Base-by-base conservation (phyloP, 2,113 vertebrate genomes). In the Elephas maximus region DNA sequence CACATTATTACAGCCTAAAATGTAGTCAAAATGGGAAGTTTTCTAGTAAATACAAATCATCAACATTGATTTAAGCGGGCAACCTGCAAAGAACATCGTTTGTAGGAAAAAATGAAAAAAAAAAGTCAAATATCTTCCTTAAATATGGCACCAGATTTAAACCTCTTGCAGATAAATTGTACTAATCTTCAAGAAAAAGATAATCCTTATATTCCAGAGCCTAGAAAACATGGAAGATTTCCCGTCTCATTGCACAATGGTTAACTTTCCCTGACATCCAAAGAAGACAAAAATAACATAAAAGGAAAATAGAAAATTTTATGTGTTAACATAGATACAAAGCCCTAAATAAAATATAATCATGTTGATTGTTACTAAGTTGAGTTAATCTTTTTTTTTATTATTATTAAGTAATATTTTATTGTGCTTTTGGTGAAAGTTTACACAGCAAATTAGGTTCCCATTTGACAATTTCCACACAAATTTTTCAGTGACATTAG, bases 151-250 rank as follows among this genome's bases (percentile, higher is more conserved):
- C 45, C 4, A 28, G 53, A 79, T 41, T 33, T 69, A 41, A 62
- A 86, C 41, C 51, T 91, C 33, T 88, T 91, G 12, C 48, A 90
- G 37, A 30, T 53, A 45, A 95, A 17, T 24, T 71, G 14, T 30
- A 82, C 21, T 45, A 89, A 9, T 4, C 10, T 69, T 85, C 51
- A 91, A 45, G 91, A 71, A 93, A 44, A 41, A 45, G 53, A 45
- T 53, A 86, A 90, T 48, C 88, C 24, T 77, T 80, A n/a, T 65
- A 88, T 63, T 88, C 28, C 33, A 78, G 17, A 45, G n/a, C 4
- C 37, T n/a, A 74, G 62, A 80, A 53, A 57, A n/a, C 1, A 90
- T 65, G 73, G 74, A 94, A 80, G 86, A 26, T 28, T 96, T 86
- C 79, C 33, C 53, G 67, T 41, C 74, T 78, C 15, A 20, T 91